Evolutionary conservation across 2,888 invertebrate species (phyloP), one percentile per base, ranked within the genome.

Genomic region (Aspidapion aeneum): DNA sequence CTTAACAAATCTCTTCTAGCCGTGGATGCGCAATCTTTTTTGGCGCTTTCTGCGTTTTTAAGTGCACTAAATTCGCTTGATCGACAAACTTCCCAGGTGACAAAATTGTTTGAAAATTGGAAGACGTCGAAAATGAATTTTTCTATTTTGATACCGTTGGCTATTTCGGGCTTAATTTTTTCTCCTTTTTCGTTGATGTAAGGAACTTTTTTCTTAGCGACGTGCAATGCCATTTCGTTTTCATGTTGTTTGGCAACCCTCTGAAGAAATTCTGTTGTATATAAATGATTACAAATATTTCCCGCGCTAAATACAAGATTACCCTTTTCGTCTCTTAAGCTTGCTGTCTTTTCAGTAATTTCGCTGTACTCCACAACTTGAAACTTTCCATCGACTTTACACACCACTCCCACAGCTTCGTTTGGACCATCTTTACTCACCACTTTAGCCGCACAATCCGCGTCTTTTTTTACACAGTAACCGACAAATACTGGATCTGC

Each of bases 41-140:
- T 91, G 20, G 90, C 91, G 0, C 87, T 83, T 77, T 98, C 93
- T 1, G 93, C 86, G 80, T 99, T 99, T 77, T 99, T 99, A 69
- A 99, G 80, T 0, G 98, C 97, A 71, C 98, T 96, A 78, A 99
- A 99, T 78, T 99, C 99, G 65, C 93, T 91, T 70, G 93, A 90
- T 55, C 98, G 86, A 0, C 90, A 86, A 0, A 94, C 93, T 81
- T 98, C 96, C 88, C 97, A 93, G 3, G 94, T 94, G 12, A 92
- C 94, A 75, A 99, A 94, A 72, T 90, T 90, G 68, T 93, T 87
- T 0, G 97, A 89, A 79, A 94, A 96, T 74, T 92, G 92, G 76
- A 99, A 99, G 0, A 98, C 97, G 79, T 99, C 99, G 78, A 99
- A 99, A 9, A 99, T 93, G 78, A 99, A 99, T 79, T 98, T 99